Conservation (phyloP, 30 jellyfish, hydroid and myxozoan genomes). For the Aurelia aurita region DNA sequence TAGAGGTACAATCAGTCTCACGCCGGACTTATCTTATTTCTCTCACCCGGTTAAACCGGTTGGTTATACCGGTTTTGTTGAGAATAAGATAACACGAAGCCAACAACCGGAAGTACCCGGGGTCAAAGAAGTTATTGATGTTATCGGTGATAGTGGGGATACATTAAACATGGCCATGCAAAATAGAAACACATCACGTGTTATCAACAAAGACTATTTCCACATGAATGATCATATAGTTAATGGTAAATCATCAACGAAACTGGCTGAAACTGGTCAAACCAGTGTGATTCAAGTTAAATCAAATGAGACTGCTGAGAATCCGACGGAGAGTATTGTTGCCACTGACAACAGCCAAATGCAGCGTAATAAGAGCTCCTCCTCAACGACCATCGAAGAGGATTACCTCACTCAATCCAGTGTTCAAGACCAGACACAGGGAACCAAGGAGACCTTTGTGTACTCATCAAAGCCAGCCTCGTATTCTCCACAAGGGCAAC, state of each 20-base stretch:
- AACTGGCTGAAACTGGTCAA: conserved; percentile 75
- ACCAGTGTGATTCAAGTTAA: conserved; percentile 52
- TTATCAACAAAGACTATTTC: conserved; percentile 50
- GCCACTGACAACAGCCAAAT: conserved; percentile 48
- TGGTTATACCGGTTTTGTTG: conserved; percentile 1
- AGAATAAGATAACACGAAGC: conserved; percentile 38
- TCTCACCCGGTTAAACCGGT: conserved; percentile 4
- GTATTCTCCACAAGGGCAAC: conserved; percentile 31
- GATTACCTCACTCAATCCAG: conserved; percentile 50
- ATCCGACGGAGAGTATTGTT: conserved; percentile 51
- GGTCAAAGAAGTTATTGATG: conserved; percentile 75
- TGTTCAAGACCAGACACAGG: conserved; percentile 49
- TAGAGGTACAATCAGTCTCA: conserved; percentile 58
- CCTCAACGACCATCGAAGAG: conserved; percentile 66
- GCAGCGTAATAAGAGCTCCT: conserved; percentile 41
- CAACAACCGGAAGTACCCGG: conserved; percentile 37
- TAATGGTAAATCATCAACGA: conserved; percentile 61
- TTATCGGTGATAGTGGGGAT: conserved; percentile 78
- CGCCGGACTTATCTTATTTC: conserved; percentile 12
- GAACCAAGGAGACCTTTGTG: conserved; percentile 62
- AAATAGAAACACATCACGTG: conserved; percentile 74
- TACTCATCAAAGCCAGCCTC: conserved; percentile 70
- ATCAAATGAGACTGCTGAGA: conserved; percentile 77
- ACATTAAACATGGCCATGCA: conserved; percentile 59
- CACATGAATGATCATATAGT: conserved; percentile 69